phyloP scores from a whole-genome alignment of 2,113 vertebrate genomes.

The Nesogale talazaci region DNA sequence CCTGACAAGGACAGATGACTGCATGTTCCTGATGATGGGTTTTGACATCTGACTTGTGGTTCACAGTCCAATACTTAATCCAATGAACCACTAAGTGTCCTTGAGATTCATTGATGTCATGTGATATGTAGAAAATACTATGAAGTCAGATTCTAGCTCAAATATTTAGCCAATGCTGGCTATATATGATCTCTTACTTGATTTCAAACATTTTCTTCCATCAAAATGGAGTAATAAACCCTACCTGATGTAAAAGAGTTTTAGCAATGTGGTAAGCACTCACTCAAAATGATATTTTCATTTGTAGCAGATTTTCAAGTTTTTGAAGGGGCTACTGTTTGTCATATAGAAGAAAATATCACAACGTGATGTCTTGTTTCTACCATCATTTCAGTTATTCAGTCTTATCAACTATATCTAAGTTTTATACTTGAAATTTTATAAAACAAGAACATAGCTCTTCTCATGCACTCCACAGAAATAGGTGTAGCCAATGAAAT shows the following conservation, averaged over 20 bases:
- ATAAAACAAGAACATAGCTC: background rate
- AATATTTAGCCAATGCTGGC: too few relatives aligned
- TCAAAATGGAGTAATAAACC: background rate
- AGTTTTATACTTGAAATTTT: background rate
- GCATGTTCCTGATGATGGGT: too few relatives aligned
- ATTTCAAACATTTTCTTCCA: background rate
- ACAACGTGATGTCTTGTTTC: background rate
- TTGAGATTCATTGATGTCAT: too few relatives aligned
- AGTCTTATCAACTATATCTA: background rate
- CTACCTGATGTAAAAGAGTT: background rate
- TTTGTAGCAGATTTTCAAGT: background rate
- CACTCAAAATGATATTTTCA: background rate
- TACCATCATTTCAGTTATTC: background rate
- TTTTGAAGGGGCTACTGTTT: background rate
- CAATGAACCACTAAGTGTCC: too few relatives aligned
- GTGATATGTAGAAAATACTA: too few relatives aligned
- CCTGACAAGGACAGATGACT: too few relatives aligned
- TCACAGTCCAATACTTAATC: too few relatives aligned
- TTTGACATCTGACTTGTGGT: too few relatives aligned
- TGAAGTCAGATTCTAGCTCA: too few relatives aligned
- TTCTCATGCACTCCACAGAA: background rate
- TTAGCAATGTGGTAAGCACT: background rate
- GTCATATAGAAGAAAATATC: background rate
- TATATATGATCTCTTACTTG: too few relatives aligned
- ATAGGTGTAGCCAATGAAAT: background rate